A percentile compares a stretch with the other conserved stretches of the same genome.
Conservation (phyloP, 2,113 vertebrate species). For the Sitta europaea region DNA sequence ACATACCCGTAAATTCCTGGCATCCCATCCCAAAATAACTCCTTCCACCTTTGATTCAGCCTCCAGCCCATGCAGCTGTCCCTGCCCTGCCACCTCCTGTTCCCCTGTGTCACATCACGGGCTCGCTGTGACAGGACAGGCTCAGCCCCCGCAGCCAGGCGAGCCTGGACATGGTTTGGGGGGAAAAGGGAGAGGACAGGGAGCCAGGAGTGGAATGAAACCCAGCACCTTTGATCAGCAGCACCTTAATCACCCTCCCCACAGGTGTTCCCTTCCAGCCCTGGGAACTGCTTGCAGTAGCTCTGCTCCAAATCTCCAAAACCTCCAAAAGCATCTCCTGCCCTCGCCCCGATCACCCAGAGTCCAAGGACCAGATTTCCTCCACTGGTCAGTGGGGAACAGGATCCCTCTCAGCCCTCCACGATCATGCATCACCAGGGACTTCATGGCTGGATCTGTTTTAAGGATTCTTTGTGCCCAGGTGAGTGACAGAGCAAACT, state of each 20-base stretch:
- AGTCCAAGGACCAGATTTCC: not conserved
- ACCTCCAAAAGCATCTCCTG: not conserved
- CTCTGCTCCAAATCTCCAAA: not conserved
- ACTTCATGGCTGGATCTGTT: not conserved
- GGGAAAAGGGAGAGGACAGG: not conserved
- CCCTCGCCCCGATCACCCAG: not conserved
- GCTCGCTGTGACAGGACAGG: not conserved
- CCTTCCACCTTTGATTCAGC: not conserved
- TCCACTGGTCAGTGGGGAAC: accelerated
- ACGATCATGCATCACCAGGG: not conserved
- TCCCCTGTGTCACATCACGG: not conserved
- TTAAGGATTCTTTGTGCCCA: not conserved
- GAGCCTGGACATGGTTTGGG: accelerated
- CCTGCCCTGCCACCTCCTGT: constrained; percentile 29
- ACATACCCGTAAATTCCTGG: not conserved
- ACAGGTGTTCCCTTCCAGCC: not conserved
- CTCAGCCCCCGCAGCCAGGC: not conserved
- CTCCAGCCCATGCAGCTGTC: not conserved
- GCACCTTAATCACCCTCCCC: not conserved
- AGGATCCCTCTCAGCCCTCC: not conserved
- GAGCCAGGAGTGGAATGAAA: not conserved
- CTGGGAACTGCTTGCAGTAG: not conserved
- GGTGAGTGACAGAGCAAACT: not conserved
- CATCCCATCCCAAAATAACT: constrained; percentile 41
- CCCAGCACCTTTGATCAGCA: not conserved